Evolutionary conservation across 2,113 vertebrate genomes (phyloP).

Genomic region (Pterocles burchelli): DNA sequence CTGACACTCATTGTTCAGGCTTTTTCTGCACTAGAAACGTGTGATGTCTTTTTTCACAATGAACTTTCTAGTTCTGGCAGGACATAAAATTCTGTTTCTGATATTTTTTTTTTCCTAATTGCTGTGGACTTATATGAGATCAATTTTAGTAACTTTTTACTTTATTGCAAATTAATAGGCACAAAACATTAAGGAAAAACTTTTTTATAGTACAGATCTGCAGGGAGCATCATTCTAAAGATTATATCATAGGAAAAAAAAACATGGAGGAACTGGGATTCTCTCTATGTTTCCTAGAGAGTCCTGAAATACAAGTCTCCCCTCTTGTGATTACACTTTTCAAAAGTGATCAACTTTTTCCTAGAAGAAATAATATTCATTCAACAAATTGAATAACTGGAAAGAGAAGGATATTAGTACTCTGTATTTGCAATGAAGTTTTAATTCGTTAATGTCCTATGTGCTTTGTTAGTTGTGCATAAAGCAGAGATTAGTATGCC

Average conservation of each 20-base stretch:
- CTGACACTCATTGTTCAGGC: fast-evolving
- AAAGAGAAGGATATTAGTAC: neutral
- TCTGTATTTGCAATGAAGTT: neutral
- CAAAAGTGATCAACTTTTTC: neutral
- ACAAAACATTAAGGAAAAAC: neutral
- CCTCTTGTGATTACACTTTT: fast-evolving
- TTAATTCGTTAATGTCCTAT: neutral
- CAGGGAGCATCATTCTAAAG: neutral
- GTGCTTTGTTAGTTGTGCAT: neutral
- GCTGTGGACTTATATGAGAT: neutral
- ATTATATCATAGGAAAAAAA: neutral
- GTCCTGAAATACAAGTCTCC: neutral
- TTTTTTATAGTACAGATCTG: neutral
- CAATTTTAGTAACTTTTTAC: neutral
- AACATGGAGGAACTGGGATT: neutral
- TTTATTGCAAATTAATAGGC: neutral
- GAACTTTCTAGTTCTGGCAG: neutral
- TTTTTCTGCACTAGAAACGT: neutral
- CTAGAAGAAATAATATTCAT: neutral
- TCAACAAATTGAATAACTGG: neutral
- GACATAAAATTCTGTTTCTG: neutral
- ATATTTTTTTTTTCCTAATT: neutral
- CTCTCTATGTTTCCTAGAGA: neutral
- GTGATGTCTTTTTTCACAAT: neutral
- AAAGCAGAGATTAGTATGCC: neutral